A percentile compares a stretch with the other conserved stretches of the same genome.
Conservation (phyloP, 2,888 invertebrate genomes). For the Ferdinandea cuprea region DNA sequence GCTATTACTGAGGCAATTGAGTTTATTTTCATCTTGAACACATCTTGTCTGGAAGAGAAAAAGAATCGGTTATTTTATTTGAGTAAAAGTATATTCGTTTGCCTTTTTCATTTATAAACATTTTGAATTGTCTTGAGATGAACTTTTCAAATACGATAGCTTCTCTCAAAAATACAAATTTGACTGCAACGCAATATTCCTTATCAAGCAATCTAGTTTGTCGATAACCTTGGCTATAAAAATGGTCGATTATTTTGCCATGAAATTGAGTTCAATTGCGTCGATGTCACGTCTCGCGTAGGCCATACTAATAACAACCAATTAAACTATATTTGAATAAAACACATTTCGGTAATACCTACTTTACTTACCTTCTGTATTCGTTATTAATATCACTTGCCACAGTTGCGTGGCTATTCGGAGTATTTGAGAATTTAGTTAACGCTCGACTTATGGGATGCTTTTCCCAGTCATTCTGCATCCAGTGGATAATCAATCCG, state of each 20-base stretch:
- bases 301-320: no score
- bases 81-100: no score
- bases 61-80: not conserved
- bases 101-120: no score
- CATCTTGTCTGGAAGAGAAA: slow-evolving; percentile 86
- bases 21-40: slow-evolving; percentile 88
- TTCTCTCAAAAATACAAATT: no score
- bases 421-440: slow-evolving; percentile 86
- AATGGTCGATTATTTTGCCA: no score
- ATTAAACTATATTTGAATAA: not conserved
- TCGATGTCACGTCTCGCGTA: no score
- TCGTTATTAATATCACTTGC: slow-evolving; percentile 79
- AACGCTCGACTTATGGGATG: slow-evolving; percentile 91
- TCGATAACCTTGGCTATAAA: no score
- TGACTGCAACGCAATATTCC: no score
- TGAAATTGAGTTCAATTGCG: no score
- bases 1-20: slow-evolving; percentile 88
- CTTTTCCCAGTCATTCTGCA: slow-evolving; percentile 86
- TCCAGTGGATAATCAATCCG: slow-evolving; percentile 85
- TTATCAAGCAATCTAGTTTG: no score
- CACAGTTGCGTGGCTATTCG: slow-evolving; percentile 82
- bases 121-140: no score
- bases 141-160: no score
- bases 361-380: slow-evolving; percentile 77
- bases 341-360: not conserved